These are phyloP conservation scores for Parascotia fuliginaria DNA, from an alignment of 2,888 invertebrate genomes.

Conservation along the genomic window DNA sequence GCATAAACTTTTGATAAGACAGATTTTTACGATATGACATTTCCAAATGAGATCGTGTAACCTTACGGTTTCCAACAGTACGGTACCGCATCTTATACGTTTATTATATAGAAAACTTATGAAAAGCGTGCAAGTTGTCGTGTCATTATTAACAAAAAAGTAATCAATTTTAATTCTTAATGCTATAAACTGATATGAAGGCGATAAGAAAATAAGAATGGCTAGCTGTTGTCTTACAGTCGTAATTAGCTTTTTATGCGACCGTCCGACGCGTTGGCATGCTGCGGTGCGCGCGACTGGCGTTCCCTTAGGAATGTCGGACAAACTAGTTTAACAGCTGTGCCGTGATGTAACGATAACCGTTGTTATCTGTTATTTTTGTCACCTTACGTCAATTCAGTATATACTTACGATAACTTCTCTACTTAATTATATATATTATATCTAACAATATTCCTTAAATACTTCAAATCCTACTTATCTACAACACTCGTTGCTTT, in stretches of 20 bases:
- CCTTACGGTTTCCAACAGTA: no score
- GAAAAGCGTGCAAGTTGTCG: no score
- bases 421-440: slow-evolving; percentile 1
- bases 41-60: no score
- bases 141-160: no score
- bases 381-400: slow-evolving; percentile 47
- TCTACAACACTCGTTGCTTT: no score
- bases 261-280: no score
- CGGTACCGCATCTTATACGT: no score
- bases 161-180: no score
- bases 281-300: no score
- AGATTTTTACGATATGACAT: no score
- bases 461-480: background rate
- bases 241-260: slow-evolving; percentile 57
- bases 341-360: slow-evolving; percentile 64
- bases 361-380: slow-evolving; percentile 57
- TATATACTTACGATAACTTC: slow-evolving; percentile 13
- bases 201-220: slow-evolving; percentile 26
- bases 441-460: slow-evolving; percentile 16
- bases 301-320: slow-evolving; percentile 78
- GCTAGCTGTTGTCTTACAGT: slow-evolving; percentile 40
- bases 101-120: no score
- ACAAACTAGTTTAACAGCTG: slow-evolving; percentile 73
- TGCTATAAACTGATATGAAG: slow-evolving; percentile 13
- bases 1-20: no score